phyloP scores from a whole-genome alignment of 1,140 invertebrate species.

The Coboldia fuscipes region DNA sequence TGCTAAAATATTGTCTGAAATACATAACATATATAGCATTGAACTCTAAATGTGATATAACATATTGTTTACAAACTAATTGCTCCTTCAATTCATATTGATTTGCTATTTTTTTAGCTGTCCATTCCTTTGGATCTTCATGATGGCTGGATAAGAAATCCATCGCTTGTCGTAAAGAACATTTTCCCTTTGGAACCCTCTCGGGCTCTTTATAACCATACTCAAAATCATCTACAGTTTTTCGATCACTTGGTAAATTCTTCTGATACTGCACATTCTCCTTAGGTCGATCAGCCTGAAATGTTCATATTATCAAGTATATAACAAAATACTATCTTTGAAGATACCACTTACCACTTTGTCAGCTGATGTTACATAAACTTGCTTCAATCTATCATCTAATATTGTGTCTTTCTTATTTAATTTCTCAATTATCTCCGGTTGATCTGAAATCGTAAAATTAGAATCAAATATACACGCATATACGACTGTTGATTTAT shows the following conservation, averaged over 20 bases:
- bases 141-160: constrained; percentile 38
- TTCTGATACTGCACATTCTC: constrained; percentile 1
- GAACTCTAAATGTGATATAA: background rate
- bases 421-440: constrained; percentile 22
- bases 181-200: constrained; percentile 24
- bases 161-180: constrained; percentile 26
- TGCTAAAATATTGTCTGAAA: constrained; percentile 27
- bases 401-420: constrained; percentile 31
- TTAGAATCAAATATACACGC: background rate
- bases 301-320: too few relatives aligned
- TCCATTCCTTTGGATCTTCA: constrained; percentile 29
- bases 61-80: constrained; percentile 24
- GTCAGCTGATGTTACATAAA: constrained; percentile 42
- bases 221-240: constrained; percentile 20
- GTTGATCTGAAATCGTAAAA: background rate
- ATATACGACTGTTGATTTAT: background rate
- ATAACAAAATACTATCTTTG: too few relatives aligned
- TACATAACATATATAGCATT: too few relatives aligned
- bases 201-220: constrained; percentile 32
- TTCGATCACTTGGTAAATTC: constrained; percentile 15
- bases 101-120: constrained; percentile 30
- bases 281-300: too few relatives aligned
- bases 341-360: constrained; percentile 4
- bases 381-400: constrained; percentile 35
- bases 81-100: constrained; percentile 40